Evolutionary conservation across 2,888 invertebrate genomes (phyloP).

Genomic region (Phengaris arion): DNA sequence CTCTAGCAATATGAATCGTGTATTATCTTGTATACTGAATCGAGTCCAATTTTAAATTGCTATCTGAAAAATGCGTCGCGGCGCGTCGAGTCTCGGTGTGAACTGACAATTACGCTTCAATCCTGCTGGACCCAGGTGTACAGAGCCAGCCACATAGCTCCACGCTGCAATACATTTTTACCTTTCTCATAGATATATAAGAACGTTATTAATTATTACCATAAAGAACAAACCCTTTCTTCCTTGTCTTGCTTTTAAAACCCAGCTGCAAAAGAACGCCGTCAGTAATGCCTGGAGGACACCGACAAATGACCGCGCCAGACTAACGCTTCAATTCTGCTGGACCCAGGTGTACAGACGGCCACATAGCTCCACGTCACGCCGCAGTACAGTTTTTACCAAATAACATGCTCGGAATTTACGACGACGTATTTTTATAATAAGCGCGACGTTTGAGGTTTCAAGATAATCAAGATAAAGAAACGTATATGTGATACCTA

Average conservation of each 20-base stretch:
- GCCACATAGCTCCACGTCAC: constrained; percentile 57
- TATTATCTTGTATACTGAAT: no score
- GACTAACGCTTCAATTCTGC: constrained; percentile 37
- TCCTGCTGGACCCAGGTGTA: no score
- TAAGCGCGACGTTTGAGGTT: constrained; percentile 29
- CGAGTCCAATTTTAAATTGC: no score
- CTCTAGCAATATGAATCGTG: no score
- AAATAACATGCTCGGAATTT: constrained; percentile 40
- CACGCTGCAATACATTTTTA: no score
- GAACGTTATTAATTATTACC: background rate
- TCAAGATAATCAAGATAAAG: no score
- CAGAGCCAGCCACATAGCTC: no score
- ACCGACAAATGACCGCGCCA: constrained; percentile 42
- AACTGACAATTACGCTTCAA: no score
- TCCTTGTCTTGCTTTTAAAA: background rate
- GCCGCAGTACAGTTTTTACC: constrained; percentile 55
- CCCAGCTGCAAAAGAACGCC: background rate
- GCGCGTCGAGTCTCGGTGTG: no score
- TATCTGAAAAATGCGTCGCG: no score
- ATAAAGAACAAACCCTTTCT: background rate
- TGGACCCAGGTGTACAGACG: constrained; percentile 51
- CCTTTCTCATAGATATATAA: background rate
- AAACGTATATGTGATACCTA: no score
- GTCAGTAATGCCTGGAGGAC: constrained; percentile 39
- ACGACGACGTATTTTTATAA: constrained; percentile 32